Percentiles rank a stretch among this genome's conserved stretches.
Evolutionary conservation across 23 tunicate species (phyloP).

Genomic region (Ascidia mentula): DNA sequence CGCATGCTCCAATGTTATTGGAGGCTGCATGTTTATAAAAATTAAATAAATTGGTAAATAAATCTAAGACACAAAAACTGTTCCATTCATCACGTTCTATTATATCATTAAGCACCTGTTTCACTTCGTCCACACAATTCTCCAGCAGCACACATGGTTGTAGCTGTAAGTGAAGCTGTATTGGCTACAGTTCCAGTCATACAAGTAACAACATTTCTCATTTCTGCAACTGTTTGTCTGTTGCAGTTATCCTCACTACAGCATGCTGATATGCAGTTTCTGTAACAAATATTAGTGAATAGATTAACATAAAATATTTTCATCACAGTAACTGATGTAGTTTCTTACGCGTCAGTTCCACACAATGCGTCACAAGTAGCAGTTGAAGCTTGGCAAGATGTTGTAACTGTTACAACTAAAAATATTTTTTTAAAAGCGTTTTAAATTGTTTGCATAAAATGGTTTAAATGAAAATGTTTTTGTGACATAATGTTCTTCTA

Average conservation of each 20-base stretch:
- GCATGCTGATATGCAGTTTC: background rate
- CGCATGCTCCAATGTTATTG: background rate
- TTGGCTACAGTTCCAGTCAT: background rate
- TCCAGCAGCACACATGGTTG: background rate
- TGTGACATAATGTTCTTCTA: no score
- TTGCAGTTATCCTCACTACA: background rate
- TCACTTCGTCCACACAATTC: background rate
- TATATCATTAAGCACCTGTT: background rate
- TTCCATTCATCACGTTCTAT: no score
- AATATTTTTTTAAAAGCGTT: no score
- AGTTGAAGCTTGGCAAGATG: background rate
- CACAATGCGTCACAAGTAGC: background rate
- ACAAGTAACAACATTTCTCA: background rate
- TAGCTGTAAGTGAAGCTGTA: background rate
- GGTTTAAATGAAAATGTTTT: no score
- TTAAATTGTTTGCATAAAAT: no score
- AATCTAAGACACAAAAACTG: no score
- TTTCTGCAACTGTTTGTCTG: background rate
- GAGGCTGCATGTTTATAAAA: no score
- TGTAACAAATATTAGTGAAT: no score
- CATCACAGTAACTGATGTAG: no score
- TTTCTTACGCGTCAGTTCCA: no score
- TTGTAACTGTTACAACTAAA: background rate
- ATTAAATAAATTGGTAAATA: no score
- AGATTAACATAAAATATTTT: no score